Conservation (phyloP, 2,888 invertebrate species). For the Mamestra brassicae region DNA sequence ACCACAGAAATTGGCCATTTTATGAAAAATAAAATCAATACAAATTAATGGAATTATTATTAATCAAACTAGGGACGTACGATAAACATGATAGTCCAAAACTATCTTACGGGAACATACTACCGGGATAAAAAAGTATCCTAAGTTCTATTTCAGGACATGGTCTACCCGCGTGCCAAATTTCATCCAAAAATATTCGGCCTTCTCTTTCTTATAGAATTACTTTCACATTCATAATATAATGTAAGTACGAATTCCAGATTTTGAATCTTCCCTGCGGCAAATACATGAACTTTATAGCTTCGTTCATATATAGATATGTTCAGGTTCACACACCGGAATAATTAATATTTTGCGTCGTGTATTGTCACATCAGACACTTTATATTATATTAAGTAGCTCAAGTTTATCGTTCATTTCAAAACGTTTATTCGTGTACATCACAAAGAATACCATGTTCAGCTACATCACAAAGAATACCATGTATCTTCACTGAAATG, state of each 20-base stretch:
- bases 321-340: not conserved
- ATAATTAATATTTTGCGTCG: slow-evolving; percentile 30
- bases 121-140: too few species aligned
- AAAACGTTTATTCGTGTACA: slow-evolving; percentile 67
- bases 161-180: not conserved
- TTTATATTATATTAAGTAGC: slow-evolving; percentile 43
- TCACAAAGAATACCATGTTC: slow-evolving; percentile 67
- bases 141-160: not conserved
- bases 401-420: slow-evolving; percentile 63
- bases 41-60: not conserved
- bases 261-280: not conserved
- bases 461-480: slow-evolving; percentile 66
- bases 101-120: not conserved
- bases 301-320: not conserved
- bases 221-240: not conserved
- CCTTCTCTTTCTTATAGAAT: too few species aligned
- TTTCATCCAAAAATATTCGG: not conserved
- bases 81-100: not conserved
- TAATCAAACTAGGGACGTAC: too few species aligned
- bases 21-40: too few species aligned
- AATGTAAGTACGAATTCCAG: not conserved
- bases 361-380: slow-evolving; percentile 17
- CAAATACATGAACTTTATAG: slow-evolving; percentile 11
- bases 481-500: slow-evolving; percentile 68
- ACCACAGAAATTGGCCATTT: not conserved